Conservation (phyloP, 2,888 invertebrate species). For the Torymus auratus region DNA sequence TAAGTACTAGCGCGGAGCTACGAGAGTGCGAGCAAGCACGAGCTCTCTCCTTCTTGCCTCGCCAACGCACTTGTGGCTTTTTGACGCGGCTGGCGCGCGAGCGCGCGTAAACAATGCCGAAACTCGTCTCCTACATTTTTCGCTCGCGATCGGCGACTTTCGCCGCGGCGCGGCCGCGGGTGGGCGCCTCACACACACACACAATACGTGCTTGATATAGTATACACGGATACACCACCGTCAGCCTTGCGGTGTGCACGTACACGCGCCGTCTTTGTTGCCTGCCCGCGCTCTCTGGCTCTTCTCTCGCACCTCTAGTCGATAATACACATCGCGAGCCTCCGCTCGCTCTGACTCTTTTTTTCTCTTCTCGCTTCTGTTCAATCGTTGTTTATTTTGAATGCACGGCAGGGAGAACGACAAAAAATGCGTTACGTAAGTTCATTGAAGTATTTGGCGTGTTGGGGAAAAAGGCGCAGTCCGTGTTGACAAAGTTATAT, state of each 20-base stretch:
- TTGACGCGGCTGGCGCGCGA: slow-evolving; percentile 21
- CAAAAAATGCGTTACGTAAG: slow-evolving; percentile 34
- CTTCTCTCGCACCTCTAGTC: background rate
- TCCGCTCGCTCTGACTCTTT: background rate
- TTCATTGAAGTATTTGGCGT: slow-evolving; percentile 8
- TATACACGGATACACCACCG: too few relatives aligned
- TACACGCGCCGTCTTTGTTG: background rate
- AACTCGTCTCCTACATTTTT: slow-evolving; percentile 39
- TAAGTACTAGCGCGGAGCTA: too few relatives aligned
- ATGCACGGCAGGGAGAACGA: background rate
- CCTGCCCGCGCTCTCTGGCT: background rate
- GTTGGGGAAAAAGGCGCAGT: background rate
- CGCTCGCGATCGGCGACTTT: slow-evolving; percentile 20
- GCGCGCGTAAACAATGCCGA: slow-evolving; percentile 50
- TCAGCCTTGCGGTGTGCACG: too few relatives aligned
- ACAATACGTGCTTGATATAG: too few relatives aligned
- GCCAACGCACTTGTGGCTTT: slow-evolving; percentile 31
- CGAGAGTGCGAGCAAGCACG: background rate
- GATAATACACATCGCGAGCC: slow-evolving; percentile 5
- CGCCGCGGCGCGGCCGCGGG: background rate
- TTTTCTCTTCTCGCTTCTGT: background rate
- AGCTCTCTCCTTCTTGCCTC: slow-evolving; percentile 24
- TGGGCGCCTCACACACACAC: too few relatives aligned
- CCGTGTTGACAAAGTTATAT: slow-evolving; percentile 44
- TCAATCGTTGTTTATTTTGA: slow-evolving; percentile 15